Base-by-base conservation (phyloP, 2,888 invertebrate genomes). In the Lasioglossum marginatum region DNA sequence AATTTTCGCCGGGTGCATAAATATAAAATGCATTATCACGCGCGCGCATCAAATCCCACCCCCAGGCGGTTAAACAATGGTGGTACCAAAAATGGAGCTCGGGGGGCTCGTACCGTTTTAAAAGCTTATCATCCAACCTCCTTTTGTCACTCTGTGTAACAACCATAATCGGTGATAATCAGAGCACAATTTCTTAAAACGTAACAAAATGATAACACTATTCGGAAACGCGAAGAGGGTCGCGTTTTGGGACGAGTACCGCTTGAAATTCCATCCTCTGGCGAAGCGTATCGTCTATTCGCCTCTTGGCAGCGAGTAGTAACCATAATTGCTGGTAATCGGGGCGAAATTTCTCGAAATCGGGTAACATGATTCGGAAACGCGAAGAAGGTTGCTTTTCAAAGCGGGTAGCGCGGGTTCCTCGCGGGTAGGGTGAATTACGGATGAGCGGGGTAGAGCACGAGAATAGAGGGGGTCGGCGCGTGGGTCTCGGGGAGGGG, bases 401-500 rank as follows among this genome's bases (percentile, higher is more conserved):
- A 14, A 16, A 31, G 48, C 6, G 37, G 6, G 45, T 45, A 48
- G 77, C 68, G 40, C 68, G 68, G 40, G n/a, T 70, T n/a, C 68
- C 37, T 48, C 76, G 81, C 60, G 80, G 40, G 78, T 63, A 34
- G 27, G 34, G n/a, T 19, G n/a, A 31, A 31, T 19, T 16, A 45
- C 63, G 75, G 60, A 77, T 48, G 73, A 34, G 60, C 75, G 72
- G 71, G 71, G 43, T 48, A 68, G 48, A 77, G 43, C 70, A 66
- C 5, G 48, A 52, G 77, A 48, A 16, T 31, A 31, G 63, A 31
- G 31, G 57, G 63, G 68, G 37, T 68, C 31, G 68, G 68, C 19
- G 37, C n/a, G n/a, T 37, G 63, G 71, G 76, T 68, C 57, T n/a
- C 57, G 83, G 82, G 90, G 91, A 88, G 70, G 91, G 90, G 92